phyloP scores from a whole-genome alignment of 2,113 vertebrate species.

The Mormoops blainvillei region DNA sequence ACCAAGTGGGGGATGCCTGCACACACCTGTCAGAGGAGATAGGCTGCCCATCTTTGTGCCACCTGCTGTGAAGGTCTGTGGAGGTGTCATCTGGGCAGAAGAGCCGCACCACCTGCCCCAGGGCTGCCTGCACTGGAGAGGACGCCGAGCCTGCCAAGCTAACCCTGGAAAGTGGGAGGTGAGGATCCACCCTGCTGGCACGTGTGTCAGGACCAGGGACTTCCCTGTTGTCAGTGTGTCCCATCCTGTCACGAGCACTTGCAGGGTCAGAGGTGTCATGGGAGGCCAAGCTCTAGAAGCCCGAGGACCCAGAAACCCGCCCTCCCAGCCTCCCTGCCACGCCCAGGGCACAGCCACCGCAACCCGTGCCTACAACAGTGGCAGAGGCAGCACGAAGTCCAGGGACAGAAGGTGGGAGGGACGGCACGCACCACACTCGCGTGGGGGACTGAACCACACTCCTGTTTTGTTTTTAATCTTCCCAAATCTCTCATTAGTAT shows the following conservation, averaged over 20 bases:
- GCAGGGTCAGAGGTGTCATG: neutral
- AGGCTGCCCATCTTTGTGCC: slow-evolving; percentile 85
- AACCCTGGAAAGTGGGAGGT: slow-evolving; percentile 73
- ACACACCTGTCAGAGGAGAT: slow-evolving; percentile 82
- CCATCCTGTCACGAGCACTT: neutral
- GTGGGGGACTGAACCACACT: rapidly evolving
- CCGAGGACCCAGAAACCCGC: rapidly evolving
- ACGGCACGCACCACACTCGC: rapidly evolving
- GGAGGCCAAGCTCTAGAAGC: neutral
- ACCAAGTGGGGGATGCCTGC: neutral
- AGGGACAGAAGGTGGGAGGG: rapidly evolving
- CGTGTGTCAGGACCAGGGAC: neutral
- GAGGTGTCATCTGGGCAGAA: slow-evolving; percentile 83
- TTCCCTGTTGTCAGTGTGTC: neutral
- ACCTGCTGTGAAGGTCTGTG: slow-evolving; percentile 80
- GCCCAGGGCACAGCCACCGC: neutral
- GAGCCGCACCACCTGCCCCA: slow-evolving; percentile 87
- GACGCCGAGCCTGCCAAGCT: slow-evolving; percentile 83
- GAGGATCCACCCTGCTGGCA: neutral
- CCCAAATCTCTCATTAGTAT: neutral
- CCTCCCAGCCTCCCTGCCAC: rapidly evolving
- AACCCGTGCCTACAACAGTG: neutral
- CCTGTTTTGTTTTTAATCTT: neutral
- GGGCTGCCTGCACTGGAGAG: slow-evolving; percentile 82
- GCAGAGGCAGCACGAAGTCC: neutral